Evolutionary conservation across 2,888 invertebrate species (phyloP).

Genomic region (Cabera pusaria): DNA sequence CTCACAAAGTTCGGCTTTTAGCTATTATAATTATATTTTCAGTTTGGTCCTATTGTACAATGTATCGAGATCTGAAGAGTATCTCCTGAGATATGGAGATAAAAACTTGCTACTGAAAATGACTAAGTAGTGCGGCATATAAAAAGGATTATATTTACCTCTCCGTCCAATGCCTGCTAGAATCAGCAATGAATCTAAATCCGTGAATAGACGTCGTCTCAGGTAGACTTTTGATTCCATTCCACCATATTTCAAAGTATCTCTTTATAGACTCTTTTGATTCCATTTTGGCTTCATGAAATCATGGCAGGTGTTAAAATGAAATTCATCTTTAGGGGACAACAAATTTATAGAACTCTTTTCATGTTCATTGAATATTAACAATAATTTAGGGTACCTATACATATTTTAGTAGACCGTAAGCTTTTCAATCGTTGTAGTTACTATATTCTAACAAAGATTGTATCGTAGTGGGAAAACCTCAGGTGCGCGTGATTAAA

Average conservation of each 20-base stretch:
- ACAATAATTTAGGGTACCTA: too few species aligned
- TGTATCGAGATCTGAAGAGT: too few species aligned
- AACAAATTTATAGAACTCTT: conserved; percentile 25
- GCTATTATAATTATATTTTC: too few species aligned
- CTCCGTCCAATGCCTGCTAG: conserved; percentile 85
- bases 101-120: too few species aligned
- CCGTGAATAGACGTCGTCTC: conserved; percentile 85
- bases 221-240: conserved; percentile 70
- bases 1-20: too few species aligned
- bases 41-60: too few species aligned
- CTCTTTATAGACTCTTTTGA: conserved; percentile 45
- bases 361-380: conserved; percentile 32
- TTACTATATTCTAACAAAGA: conserved; percentile 15
- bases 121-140: too few species aligned
- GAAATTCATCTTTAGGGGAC: conserved; percentile 7
- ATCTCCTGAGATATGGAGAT: too few species aligned
- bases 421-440: too few species aligned
- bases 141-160: too few species aligned
- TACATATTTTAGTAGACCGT: too few species aligned
- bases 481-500: conserved; percentile 9
- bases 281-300: conserved; percentile 37
- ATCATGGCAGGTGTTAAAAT: too few species aligned
- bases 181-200: conserved; percentile 84
- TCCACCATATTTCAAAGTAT: conserved; percentile 74
- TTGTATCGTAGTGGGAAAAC: conserved; percentile 19